Conservation (phyloP, 2,888 invertebrate genomes). For the Nemoura dubitans region DNA sequence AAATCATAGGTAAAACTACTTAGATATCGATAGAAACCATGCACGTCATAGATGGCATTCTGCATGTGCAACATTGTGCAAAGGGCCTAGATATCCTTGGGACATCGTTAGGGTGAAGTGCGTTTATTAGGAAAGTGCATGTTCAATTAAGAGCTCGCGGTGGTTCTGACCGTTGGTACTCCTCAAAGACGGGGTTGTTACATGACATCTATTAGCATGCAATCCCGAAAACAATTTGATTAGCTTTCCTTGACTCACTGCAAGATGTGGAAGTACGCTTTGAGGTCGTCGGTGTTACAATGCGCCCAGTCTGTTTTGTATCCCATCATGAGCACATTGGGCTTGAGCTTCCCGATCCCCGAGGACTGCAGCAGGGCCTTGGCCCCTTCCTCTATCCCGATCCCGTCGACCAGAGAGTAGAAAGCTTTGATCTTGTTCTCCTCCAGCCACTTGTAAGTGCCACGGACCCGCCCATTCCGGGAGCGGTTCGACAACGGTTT, state of each 20-base stretch:
- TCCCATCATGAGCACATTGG: slow-evolving; percentile 94
- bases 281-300: slow-evolving; percentile 76
- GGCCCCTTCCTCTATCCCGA: slow-evolving; percentile 79
- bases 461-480: slow-evolving; percentile 66
- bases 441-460: slow-evolving; percentile 84
- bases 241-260: slow-evolving; percentile 73
- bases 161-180: too few species aligned
- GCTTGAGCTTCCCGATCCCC: slow-evolving; percentile 91
- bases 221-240: too few species aligned
- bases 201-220: too few species aligned
- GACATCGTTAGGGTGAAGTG: too few species aligned
- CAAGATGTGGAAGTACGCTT: slow-evolving; percentile 92
- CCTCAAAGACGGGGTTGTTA: too few species aligned
- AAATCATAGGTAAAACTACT: too few species aligned
- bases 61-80: too few species aligned
- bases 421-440: slow-evolving; percentile 88
- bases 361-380: slow-evolving; percentile 85
- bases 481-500: slow-evolving; percentile 71
- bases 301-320: slow-evolving; percentile 91
- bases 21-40: too few species aligned
- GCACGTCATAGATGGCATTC: too few species aligned
- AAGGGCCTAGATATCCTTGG: too few species aligned
- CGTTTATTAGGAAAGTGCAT: too few species aligned
- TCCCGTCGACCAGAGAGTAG: slow-evolving; percentile 76
- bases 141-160: too few species aligned